Percentiles rank a stretch among this genome's conserved stretches.
phyloP scores from a whole-genome alignment of 2,113 vertebrate species.

The Sprattus sprattus region DNA sequence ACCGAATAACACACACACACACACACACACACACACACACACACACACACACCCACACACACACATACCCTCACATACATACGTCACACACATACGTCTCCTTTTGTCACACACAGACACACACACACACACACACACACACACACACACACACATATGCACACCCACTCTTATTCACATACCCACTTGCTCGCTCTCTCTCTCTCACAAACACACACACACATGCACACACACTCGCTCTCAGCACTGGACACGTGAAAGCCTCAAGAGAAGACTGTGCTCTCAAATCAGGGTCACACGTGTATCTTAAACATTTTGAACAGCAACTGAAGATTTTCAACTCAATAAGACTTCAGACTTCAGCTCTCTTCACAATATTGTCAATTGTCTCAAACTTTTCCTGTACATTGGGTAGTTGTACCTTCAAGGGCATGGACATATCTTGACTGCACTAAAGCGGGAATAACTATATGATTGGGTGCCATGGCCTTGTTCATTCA shows the following conservation, averaged over 20 bases:
- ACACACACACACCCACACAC: slow-evolving; percentile 6
- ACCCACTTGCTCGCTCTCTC: not conserved
- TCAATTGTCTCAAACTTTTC: not conserved
- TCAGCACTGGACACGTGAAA: not conserved
- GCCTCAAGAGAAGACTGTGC: not conserved
- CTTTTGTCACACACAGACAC: slow-evolving; percentile 25
- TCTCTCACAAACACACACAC: slow-evolving; percentile 7
- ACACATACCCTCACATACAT: slow-evolving; percentile 16
- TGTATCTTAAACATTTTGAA: not conserved
- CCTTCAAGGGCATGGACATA: not conserved
- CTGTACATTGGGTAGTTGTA: not conserved
- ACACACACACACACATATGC: slow-evolving; percentile 16
- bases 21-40: slow-evolving; percentile 3
- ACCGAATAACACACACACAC: not conserved
- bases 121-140: slow-evolving; percentile 23
- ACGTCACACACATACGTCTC: too few species aligned
- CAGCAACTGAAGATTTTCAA: not conserved
- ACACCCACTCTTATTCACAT: slow-evolving; percentile 9
- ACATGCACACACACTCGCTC: slow-evolving; percentile 4
- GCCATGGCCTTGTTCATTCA: not conserved
- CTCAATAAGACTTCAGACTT: not conserved
- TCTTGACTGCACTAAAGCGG: not conserved
- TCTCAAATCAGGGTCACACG: not conserved
- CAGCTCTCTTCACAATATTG: not conserved
- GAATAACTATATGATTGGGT: not conserved